Percentiles rank a stretch among this genome's conserved stretches.
Conservation (phyloP, 2,888 invertebrate genomes). For the Leptothorax acervorum region DNA sequence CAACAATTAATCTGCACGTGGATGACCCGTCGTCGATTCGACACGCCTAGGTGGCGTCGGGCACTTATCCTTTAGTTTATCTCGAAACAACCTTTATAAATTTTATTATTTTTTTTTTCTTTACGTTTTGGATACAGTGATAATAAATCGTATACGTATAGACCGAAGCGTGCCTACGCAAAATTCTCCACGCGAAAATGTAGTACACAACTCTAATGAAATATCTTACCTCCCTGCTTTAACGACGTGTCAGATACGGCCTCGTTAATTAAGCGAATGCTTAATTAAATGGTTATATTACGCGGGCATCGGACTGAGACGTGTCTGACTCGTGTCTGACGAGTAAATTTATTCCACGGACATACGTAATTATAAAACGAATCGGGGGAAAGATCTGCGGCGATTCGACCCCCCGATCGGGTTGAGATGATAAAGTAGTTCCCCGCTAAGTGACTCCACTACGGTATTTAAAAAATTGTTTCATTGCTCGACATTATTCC, state of each 20-base stretch:
- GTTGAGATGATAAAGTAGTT: constrained; percentile 19
- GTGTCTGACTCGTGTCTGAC: not conserved
- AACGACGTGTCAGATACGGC: constrained; percentile 1
- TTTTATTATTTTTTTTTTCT: not conserved
- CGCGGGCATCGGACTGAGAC: not conserved
- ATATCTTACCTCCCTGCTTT: constrained; percentile 3
- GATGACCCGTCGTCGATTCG: constrained; percentile 1
- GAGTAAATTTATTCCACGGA: constrained; percentile 11
- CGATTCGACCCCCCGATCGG: not conserved
- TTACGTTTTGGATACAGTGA: no score
- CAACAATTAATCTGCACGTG: constrained; percentile 30
- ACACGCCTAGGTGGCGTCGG: not conserved
- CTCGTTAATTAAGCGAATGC: constrained; percentile 22
- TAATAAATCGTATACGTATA: not conserved
- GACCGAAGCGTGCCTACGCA: not conserved
- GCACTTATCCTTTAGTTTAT: not conserved
- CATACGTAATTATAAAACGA: not conserved
- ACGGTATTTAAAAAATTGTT: not conserved
- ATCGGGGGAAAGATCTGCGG: not conserved
- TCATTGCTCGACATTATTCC: not conserved
- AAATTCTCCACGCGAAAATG: not conserved
- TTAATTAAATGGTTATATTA: constrained; percentile 42
- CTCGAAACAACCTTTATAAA: not conserved
- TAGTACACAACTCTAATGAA: not conserved
- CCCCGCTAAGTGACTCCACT: not conserved